phyloP scores from a whole-genome alignment of 2,888 invertebrate genomes.

The Philereme vetulata region DNA sequence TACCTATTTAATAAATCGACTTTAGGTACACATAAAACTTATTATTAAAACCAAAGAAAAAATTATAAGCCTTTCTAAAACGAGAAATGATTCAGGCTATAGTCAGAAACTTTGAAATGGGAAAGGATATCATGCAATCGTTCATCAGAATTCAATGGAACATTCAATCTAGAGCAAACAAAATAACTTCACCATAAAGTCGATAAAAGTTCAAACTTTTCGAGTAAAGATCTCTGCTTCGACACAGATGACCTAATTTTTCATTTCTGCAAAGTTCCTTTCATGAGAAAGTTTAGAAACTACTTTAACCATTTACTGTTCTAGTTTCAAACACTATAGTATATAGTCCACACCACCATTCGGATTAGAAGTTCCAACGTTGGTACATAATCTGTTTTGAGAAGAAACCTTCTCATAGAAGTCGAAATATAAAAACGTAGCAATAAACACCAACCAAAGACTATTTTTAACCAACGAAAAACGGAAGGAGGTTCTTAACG shows the following conservation, averaged over 20 bases:
- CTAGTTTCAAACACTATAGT: conserved; percentile 13
- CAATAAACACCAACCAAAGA: no score
- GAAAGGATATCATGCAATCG: conserved; percentile 9
- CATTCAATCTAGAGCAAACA: conserved; percentile 38
- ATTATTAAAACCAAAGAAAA: no score
- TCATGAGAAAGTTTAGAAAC: conserved; percentile 40
- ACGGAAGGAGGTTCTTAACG: no score
- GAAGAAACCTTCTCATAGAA: no score
- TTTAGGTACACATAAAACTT: no score
- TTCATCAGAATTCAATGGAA: conserved; percentile 32
- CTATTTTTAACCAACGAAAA: no score
- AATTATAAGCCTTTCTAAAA: background rate
- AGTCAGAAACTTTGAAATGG: conserved; percentile 1
- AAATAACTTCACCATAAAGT: conserved; percentile 33
- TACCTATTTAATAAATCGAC: no score
- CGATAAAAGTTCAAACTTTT: conserved; percentile 53
- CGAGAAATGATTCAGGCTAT: background rate
- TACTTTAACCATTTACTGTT: conserved; percentile 30
- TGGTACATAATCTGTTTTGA: no score
- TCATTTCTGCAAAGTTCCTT: conserved; percentile 46
- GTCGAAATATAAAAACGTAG: no score
- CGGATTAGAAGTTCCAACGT: background rate
- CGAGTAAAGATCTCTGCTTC: conserved; percentile 56
- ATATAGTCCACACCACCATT: conserved; percentile 1
- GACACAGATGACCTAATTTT: conserved; percentile 55